phyloP scores from a whole-genome alignment of 1,140 invertebrate genomes.

The Megathymus violae region DNA sequence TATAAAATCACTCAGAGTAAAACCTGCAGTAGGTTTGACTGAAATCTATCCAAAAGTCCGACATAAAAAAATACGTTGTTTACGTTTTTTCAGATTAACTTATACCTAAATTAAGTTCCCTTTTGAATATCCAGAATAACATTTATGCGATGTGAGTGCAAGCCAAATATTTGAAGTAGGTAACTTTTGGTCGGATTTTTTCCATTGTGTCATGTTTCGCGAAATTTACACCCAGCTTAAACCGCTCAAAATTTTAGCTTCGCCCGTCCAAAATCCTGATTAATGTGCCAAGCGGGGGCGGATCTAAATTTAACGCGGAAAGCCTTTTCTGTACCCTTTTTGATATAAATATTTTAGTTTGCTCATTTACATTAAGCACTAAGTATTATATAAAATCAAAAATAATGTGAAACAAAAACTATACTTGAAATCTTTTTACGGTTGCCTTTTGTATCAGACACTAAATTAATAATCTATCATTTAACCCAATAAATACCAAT shows the following conservation, averaged over 20 bases:
- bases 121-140: constrained; percentile 6
- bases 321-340: constrained; percentile 62
- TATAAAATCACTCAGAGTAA: no score
- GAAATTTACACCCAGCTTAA: constrained; percentile 83
- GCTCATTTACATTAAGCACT: no score
- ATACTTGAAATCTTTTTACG: no score
- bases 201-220: constrained; percentile 82
- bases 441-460: no score
- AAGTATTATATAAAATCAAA: no score
- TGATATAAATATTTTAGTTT: constrained; percentile 56
- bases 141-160: constrained; percentile 33
- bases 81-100: neutral
- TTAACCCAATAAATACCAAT: no score
- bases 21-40: neutral
- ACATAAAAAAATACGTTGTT: no score
- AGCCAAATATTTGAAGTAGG: constrained; percentile 61
- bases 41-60: no score
- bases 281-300: constrained; percentile 70
- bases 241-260: constrained; percentile 84
- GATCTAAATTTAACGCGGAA: constrained; percentile 61
- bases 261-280: constrained; percentile 83
- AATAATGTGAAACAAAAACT: no score
- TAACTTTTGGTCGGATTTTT: constrained; percentile 72
- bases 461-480: no score
- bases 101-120: neutral